Evolutionary conservation across 2,113 vertebrate species (phyloP).

Genomic region (Canis aureus): DNA sequence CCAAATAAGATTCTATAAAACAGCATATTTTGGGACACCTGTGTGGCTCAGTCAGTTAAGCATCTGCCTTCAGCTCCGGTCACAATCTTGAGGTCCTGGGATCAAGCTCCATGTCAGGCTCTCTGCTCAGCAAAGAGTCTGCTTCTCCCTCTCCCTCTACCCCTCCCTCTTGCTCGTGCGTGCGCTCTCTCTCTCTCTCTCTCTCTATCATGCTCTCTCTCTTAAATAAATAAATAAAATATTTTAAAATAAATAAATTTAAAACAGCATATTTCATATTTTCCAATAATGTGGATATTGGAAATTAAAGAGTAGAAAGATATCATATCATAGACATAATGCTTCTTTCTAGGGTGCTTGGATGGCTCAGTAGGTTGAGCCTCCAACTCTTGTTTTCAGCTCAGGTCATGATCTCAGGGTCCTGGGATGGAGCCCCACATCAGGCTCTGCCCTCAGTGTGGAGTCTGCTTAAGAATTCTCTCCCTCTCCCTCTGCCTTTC

Average conservation of each 20-base stretch:
- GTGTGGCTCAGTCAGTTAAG: too few relatives aligned
- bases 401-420: background rate
- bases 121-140: too few relatives aligned
- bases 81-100: too few relatives aligned
- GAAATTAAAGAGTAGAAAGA: background rate
- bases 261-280: background rate
- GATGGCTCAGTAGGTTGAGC: background rate
- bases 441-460: background rate
- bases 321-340: constrained; percentile 32
- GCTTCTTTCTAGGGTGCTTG: background rate
- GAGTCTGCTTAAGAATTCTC: background rate
- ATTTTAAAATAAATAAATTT: background rate
- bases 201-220: too few relatives aligned
- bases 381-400: background rate
- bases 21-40: background rate
- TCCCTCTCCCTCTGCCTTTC: background rate
- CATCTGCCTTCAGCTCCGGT: too few relatives aligned
- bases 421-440: background rate
- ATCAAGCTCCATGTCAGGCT: too few relatives aligned
- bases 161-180: too few relatives aligned
- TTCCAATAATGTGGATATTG: background rate
- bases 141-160: too few relatives aligned
- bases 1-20: constrained; percentile 29
- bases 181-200: too few relatives aligned
- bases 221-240: too few relatives aligned